These are phyloP conservation scores for Drosophila cracens DNA, from an alignment of 2,888 invertebrate species.

Conservation along the genomic window DNA sequence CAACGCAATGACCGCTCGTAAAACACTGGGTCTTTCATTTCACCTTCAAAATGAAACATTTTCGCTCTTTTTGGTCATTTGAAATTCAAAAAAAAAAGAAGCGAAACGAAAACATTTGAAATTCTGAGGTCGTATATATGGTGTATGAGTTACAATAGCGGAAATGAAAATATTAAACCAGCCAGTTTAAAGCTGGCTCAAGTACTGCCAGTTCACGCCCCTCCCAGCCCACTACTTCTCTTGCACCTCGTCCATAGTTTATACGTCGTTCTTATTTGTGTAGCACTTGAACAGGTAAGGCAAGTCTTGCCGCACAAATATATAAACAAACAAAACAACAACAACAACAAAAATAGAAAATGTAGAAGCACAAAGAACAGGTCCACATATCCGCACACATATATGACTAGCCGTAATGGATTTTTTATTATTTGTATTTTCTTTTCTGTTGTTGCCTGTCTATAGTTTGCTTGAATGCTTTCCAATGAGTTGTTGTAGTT, in stretches of 20 bases:
- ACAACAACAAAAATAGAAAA: conserved; percentile 1
- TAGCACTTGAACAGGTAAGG: conserved; percentile 32
- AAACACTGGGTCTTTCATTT: conserved; percentile 62
- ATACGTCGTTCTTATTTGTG: conserved; percentile 31
- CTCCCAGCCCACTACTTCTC: too few relatives aligned
- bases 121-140: conserved; percentile 69
- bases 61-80: conserved; percentile 38
- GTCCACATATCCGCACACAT: conserved; percentile 35
- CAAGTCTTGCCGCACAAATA: background rate
- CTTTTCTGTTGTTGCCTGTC: conserved; percentile 18
- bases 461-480: conserved; percentile 51
- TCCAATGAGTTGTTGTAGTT: conserved; percentile 52
- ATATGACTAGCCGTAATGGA: conserved; percentile 20
- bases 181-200: conserved; percentile 15
- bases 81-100: conserved; percentile 28
- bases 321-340: background rate
- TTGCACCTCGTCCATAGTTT: background rate
- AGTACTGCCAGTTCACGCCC: background rate
- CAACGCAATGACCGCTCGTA: conserved; percentile 65
- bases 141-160: conserved; percentile 70
- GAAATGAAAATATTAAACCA: conserved; percentile 79
- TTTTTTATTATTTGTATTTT: conserved; percentile 17
- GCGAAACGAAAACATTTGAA: conserved; percentile 9
- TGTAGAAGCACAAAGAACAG: conserved; percentile 30
- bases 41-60: conserved; percentile 64